Base-by-base conservation (phyloP, 2,888 invertebrate genomes). In the Caenorhabditis sinica region DNA sequence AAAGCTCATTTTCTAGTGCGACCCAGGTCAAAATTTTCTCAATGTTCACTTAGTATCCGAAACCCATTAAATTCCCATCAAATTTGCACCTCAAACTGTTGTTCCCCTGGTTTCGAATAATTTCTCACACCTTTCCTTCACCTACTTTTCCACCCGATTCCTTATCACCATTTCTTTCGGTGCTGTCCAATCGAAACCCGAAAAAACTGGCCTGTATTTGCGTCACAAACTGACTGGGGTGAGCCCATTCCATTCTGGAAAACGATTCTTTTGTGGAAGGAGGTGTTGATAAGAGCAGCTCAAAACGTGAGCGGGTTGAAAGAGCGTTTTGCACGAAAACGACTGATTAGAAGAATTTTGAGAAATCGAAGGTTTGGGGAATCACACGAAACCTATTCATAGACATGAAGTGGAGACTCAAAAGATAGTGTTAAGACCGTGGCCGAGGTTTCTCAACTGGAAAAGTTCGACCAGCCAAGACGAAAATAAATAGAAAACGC, bases 271-370 rank as follows among this genome's bases (percentile, higher is more conserved):
- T 77, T 69, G 69, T 51, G 71, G 71, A 72, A 61, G 65, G 23
- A 60, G 51, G 40, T 49, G 68, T 8, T 49, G 69, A 60, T 51
- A 49, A 61, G 72, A 80, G 63, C 72, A 72, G 72, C 65, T 80
- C 72, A 72, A 80, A 73, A 80, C 80, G 80, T 80, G 80, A 80
- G 72, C 66, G 40, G 56, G 76, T 71, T 45, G 79, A 79, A 43
- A 79, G 71, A 71, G 56, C 72, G 45, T 80, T 80, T 72, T 80
- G 80, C 80, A 80, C 80, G 66, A 72, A 80, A 72, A 1, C n/a
- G 15, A 28, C 28, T 56, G 49, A 49, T 49, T 49, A 49, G 49
- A 20, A 20, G n/a, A 20, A 11, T n/a, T n/a, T 28, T 23, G 56
- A 28, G 4, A 13, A 13, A 11, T 40, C 9, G 33, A 36, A 36